Base-by-base conservation (phyloP, 2,797 vertebrate species). In the Mormyrops boulengeri region DNA sequence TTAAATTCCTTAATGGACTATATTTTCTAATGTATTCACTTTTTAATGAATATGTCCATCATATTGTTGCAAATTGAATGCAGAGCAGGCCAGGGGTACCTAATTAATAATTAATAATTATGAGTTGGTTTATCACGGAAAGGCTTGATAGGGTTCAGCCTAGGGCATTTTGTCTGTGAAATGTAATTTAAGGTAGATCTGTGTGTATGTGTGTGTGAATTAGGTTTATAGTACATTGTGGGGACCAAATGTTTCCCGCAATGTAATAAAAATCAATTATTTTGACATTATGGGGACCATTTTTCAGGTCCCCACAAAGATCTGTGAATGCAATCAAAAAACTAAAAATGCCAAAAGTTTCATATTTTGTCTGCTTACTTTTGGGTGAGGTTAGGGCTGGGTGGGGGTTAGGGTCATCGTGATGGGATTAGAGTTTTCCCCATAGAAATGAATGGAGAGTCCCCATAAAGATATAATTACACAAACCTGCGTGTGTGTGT, bases 21-120 rank as follows among this genome's bases (percentile, higher is more conserved):
- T 53, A 88, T 88, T 88, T 88, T 26, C 38, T 88, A 88, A 88
- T 88, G 57, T 62, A 88, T 88, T 88, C 87, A 88, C 87, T 66
- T 88, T 88, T 88, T 88, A 88, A 88, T 88, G 87, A 88, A 88
- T 88, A 88, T 88, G 87, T 88, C 87, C 87, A 88, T 88, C 87
- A 88, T 88, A 88, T 88, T 88, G 87, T 88, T 88, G 55, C 55
- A 62, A 88, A 62, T 66, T 88, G 87, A 88, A 88, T 88, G 87
- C 87, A 47, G 55, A 66, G 38, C 55, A 47, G 87, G 87, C 87
- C 57, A 62, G 19, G 41, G 57, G 50, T 88, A 88, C 55, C 55
- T 62, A 88, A 88, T 88, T 88, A 88, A 88, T 88, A 88, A 88
- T 88, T 88, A 88, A 88, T 88, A 66, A 88, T 88, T 88, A 88